Evolutionary conservation across 2,888 invertebrate species (phyloP).

Genomic region (Platycheirus albimanus): DNA sequence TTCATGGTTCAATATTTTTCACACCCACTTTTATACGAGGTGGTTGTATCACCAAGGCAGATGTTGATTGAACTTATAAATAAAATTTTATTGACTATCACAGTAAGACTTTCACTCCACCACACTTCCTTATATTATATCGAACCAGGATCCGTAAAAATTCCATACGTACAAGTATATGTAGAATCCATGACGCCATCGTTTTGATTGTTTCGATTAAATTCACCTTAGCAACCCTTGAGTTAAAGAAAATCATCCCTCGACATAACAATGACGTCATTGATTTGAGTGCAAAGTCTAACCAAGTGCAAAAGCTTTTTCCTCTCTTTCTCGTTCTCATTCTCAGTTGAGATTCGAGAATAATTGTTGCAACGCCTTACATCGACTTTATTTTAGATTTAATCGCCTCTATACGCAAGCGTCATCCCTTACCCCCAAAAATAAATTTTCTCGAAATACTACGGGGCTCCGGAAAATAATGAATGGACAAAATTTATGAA

Average conservation of each 20-base stretch:
- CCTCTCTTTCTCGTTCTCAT: conserved; percentile 8
- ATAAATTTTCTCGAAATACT: conserved; percentile 56
- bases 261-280: conserved; percentile 79
- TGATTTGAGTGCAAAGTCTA: conserved; percentile 74
- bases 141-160: no score
- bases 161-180: background rate
- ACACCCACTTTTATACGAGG: no score
- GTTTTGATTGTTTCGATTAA: conserved; percentile 22
- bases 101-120: no score
- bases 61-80: no score
- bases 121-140: no score
- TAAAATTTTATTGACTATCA: no score
- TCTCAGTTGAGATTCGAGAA: no score
- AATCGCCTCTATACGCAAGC: conserved; percentile 36
- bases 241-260: conserved; percentile 1
- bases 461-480: conserved; percentile 33
- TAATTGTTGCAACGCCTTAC: conserved; percentile 37
- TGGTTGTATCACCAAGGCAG: no score
- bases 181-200: conserved; percentile 20
- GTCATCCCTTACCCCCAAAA: background rate
- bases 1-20: no score
- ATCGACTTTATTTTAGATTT: background rate
- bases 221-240: background rate
- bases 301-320: conserved; percentile 38
- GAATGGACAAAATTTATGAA: conserved; percentile 58